Evolutionary conservation across 2,113 vertebrate species (phyloP).

Genomic region (Nesospiza acunhae): DNA sequence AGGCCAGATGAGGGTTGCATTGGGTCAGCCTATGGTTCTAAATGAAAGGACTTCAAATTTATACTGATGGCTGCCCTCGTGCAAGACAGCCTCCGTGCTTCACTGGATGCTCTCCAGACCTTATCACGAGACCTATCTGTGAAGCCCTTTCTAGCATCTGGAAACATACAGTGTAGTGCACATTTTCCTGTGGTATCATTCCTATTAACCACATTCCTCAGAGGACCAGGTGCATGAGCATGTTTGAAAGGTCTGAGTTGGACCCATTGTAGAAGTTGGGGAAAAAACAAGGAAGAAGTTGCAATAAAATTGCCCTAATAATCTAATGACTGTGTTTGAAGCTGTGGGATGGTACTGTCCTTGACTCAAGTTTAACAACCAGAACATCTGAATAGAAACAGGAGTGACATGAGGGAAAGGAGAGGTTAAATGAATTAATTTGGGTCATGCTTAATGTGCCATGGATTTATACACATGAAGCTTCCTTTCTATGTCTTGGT

Average conservation of each 20-base stretch:
- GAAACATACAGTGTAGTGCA: no score
- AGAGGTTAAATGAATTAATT: background rate
- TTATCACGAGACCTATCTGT: background rate
- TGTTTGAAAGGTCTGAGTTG: background rate
- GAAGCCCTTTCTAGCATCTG: background rate
- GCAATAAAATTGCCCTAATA: background rate
- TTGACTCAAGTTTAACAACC: background rate
- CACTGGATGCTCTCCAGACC: background rate
- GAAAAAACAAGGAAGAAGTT: background rate
- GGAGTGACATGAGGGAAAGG: background rate
- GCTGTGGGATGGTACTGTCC: background rate
- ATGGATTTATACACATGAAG: background rate
- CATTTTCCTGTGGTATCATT: background rate
- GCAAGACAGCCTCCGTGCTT: background rate
- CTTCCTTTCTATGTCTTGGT: background rate
- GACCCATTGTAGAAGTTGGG: background rate
- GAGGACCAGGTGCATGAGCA: fast-evolving
- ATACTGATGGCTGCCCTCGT: background rate
- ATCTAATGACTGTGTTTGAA: background rate
- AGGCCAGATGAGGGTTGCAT: background rate
- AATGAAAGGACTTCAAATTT: background rate
- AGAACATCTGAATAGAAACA: background rate
- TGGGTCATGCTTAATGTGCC: background rate
- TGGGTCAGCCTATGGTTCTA: background rate
- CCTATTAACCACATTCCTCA: background rate